phyloP scores from a whole-genome alignment of 2,888 invertebrate species.

The Melinaea marsaeus region DNA sequence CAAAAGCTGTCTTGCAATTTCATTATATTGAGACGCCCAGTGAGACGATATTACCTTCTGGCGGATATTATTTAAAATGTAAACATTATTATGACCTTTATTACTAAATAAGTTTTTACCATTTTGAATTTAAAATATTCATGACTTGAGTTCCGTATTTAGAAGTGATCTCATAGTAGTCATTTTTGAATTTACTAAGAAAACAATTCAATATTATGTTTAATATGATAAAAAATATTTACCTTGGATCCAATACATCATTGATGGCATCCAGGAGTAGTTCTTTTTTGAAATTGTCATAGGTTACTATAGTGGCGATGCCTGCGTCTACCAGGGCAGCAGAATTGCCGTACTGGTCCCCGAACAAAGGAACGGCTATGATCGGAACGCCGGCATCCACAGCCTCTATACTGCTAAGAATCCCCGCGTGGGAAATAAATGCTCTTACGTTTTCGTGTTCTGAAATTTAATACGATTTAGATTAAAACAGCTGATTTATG shows the following conservation, averaged over 20 bases:
- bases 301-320: conserved; percentile 77
- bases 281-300: conserved; percentile 76
- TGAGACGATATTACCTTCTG: no score
- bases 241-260: conserved; percentile 78
- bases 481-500: background rate
- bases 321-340: conserved; percentile 79
- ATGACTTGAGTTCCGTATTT: no score
- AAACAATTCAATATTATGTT: background rate
- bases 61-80: no score
- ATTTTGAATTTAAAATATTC: no score
- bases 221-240: conserved; percentile 41
- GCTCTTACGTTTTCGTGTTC: conserved; percentile 82
- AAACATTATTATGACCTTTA: no score
- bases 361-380: conserved; percentile 82
- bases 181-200: background rate
- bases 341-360: conserved; percentile 83
- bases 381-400: conserved; percentile 82
- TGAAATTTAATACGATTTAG: conserved; percentile 44
- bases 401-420: conserved; percentile 82
- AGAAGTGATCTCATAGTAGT: background rate
- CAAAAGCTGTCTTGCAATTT: no score
- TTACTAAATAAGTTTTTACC: no score
- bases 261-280: conserved; percentile 74
- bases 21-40: no score
- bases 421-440: conserved; percentile 83